These are phyloP conservation scores for Timema cristinae DNA, from an alignment of 2,888 invertebrate genomes.

Conservation along the genomic window DNA sequence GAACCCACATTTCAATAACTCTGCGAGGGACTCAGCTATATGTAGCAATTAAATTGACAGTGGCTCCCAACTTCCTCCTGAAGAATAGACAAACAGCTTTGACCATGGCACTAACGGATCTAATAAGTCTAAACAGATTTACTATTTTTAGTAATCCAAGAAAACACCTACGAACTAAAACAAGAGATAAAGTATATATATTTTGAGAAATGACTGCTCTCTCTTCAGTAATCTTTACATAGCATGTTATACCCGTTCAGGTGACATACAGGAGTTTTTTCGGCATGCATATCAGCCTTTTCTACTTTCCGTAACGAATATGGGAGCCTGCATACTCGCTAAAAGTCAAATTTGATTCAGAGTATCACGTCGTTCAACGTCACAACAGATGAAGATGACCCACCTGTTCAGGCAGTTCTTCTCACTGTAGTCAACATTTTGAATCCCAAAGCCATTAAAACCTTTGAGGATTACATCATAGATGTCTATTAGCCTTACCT, in stretches of 20 bases:
- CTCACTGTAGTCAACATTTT: not conserved
- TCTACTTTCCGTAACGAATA: not conserved
- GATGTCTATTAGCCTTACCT: conserved; percentile 2
- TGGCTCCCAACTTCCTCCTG: not conserved
- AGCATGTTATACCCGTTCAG: not conserved
- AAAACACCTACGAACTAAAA: not conserved
- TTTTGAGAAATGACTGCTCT: not conserved
- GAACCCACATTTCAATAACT: not conserved
- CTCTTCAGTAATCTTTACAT: conserved; percentile 3
- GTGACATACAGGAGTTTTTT: not conserved
- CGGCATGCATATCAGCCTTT: not conserved
- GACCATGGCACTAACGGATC: not conserved
- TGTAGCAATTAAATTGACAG: not conserved
- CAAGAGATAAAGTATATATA: not conserved
- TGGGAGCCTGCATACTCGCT: not conserved
- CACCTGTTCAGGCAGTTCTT: not conserved
- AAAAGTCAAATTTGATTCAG: not conserved
- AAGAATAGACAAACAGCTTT: not conserved
- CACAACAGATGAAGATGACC: not conserved
- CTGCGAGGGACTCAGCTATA: not conserved
- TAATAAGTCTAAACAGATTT: not conserved
- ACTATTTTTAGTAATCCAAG: not conserved
- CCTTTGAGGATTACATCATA: conserved; percentile 1
- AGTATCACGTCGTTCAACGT: not conserved
- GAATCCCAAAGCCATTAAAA: not conserved